Evolutionary conservation across 2,797 vertebrate species (phyloP), one percentile per base, ranked within the genome.

Genomic region (Sebastolobus altivelis): DNA sequence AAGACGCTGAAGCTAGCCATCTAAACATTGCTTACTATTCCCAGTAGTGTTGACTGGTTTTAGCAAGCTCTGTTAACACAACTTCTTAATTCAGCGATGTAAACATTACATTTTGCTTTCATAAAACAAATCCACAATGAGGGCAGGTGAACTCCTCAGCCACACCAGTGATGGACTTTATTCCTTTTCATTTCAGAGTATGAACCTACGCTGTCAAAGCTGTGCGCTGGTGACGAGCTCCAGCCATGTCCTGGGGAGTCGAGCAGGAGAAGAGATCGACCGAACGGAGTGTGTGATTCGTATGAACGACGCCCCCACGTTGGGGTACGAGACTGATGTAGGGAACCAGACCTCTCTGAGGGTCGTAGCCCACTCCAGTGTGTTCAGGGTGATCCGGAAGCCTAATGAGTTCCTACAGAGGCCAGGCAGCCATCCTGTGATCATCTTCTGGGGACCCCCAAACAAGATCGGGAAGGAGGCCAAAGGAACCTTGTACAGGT

Each of bases 391-490:
- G 80, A 92, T 97, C 68, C 96, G 96, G 55, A 94, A 92, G 85
- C 97, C 97, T 0, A 95, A 95, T 13, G 98, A 99, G 86, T 98
- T 98, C 0, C 93, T 99, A 62, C 97, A 96, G 82, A 95, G 92
- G 72, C 94, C 96, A 1, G 94, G 84, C 35, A 82, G 77, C 18
- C 95, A 96, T 60, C 95, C 96, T 0, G 83, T 96, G 40, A 91
- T 99, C 77, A 96, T 99, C 82, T 99, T 99, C 94, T 99, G 99
- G 99, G 99, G 98, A 0, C 99, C 98, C 0, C 96, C 97, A 0
- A 92, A 89, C 84, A 99, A 97, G 94, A 98, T 99, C 71, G 96
- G 97, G 72, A 97, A 95, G 77, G 96, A 97, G 0, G 91, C 95
- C 58, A 96, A 96, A 82, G 95, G 97, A 55, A 96, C 96, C 54